Base-by-base conservation (phyloP, 2,888 invertebrate genomes). In the Mellilla xanthometata region DNA sequence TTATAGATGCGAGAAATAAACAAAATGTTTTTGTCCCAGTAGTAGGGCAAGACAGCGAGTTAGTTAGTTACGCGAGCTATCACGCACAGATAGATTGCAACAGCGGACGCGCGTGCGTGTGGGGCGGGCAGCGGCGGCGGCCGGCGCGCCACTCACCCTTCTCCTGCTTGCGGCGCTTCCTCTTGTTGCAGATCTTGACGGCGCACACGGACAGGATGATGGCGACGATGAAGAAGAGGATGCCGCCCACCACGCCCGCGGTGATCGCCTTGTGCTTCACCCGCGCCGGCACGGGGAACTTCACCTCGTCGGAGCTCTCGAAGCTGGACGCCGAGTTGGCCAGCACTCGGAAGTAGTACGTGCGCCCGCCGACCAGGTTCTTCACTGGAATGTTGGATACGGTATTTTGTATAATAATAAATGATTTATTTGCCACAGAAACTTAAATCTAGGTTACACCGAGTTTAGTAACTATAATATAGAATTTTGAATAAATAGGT, bases 171-270 rank as follows among this genome's bases (percentile, higher is more conserved):
- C 97, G 95, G 73, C 97, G 93, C 91, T 97, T 97, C 78, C 97
- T 93, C 90, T 97, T 97, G 92, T 98, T 98, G 93, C 97, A 97
- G 87, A 98, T 97, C 92, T 98, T 97, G 76, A 98, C 97, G 70
- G 97, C 97, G 91, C 98, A 97, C 76, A 98, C 96, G 69, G 98
- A 97, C 73, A 99, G 93, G 77, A 98, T 97, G 88, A 98, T 97
- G 84, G 98, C 97, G 74, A 98, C 97, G 77, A 98, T 95, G 92
- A 98, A 97, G 93, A 99, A 98, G 78, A 98, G 93, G 73, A 99
- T 95, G 62, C 98, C 98, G 68, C 98, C 98, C 64, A 98, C 97
- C 70, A 98, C 96, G 56, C 98, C 98, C 71, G 98, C 98, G 52
- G 97, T 97, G 82, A 97, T 97, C 62, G 97, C 97, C 93, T 97